Conservation (phyloP, 2,888 invertebrate genomes). For the Gandaritis pyraliata region DNA sequence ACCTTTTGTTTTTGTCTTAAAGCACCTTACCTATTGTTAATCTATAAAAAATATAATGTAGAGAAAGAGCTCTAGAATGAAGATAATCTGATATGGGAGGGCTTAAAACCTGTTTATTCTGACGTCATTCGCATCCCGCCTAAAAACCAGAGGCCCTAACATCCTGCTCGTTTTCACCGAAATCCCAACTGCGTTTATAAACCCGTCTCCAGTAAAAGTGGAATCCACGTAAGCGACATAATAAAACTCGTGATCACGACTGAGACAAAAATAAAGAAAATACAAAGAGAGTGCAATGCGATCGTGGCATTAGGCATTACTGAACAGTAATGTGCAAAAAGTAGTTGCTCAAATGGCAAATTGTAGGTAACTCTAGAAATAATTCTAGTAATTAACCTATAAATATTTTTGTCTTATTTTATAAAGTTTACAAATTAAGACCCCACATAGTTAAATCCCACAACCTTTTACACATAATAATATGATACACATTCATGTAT, state of each 20-base stretch:
- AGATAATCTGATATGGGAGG: constrained; percentile 3
- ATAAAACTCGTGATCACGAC: background rate
- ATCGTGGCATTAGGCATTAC: no score
- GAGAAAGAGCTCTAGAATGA: constrained; percentile 4
- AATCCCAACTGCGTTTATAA: constrained; percentile 6
- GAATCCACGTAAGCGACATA: background rate
- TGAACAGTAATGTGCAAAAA: no score
- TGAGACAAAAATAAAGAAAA: no score
- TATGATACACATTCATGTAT: no score
- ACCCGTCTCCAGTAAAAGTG: background rate
- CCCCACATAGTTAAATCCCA: no score
- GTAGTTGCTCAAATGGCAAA: no score
- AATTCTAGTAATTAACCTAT: no score
- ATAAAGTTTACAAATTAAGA: no score
- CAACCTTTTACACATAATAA: no score
- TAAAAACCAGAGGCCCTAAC: constrained; percentile 11
- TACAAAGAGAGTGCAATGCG: no score
- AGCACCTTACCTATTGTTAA: constrained; percentile 3
- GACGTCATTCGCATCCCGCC: constrained; percentile 21
- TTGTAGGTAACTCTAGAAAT: no score
- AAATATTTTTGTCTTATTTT: no score
- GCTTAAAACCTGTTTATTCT: constrained; percentile 25
- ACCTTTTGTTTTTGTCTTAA: constrained; percentile 15
- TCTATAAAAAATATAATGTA: background rate
- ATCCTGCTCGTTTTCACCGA: constrained; percentile 15